Evolutionary conservation across 2,113 vertebrate genomes (phyloP).

Genomic region (Pardalotus punctatus): DNA sequence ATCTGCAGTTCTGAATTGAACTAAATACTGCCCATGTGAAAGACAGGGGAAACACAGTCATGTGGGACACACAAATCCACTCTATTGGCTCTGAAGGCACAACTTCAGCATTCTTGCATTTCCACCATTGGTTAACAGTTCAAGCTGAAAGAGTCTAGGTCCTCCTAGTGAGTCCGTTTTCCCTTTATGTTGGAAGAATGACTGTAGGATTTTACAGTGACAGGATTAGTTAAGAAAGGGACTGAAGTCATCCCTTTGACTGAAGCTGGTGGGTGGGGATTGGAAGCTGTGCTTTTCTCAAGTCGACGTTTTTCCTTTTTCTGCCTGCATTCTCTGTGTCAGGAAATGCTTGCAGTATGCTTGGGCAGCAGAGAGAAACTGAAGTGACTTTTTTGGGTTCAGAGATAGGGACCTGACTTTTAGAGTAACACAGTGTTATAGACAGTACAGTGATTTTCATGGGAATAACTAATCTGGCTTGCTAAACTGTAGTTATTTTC

Average conservation of each 20-base stretch:
- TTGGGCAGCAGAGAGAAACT: constrained; percentile 4
- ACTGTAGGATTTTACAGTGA: constrained; percentile 76
- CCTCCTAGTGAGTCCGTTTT: constrained; percentile 71
- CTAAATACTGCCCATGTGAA: constrained; percentile 78
- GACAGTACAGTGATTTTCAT: neutral
- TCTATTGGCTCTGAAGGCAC: constrained; percentile 81
- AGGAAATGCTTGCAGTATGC: constrained; percentile 48
- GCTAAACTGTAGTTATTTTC: neutral
- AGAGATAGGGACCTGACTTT: neutral
- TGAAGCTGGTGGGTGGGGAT: constrained; percentile 64
- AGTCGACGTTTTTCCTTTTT: constrained; percentile 45
- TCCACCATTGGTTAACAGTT: constrained; percentile 82
- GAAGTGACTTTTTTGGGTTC: neutral
- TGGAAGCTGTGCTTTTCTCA: constrained; percentile 56
- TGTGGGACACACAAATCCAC: constrained; percentile 75
- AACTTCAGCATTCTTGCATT: constrained; percentile 79
- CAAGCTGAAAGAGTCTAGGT: constrained; percentile 72
- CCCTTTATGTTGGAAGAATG: constrained; percentile 82
- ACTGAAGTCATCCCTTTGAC: constrained; percentile 71
- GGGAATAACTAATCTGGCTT: neutral
- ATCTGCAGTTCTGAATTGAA: constrained; percentile 84
- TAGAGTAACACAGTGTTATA: neutral
- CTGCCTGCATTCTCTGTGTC: constrained; percentile 31
- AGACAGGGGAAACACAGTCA: constrained; percentile 81
- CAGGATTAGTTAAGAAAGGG: constrained; percentile 73